Evolutionary conservation across 2,113 vertebrate genomes (phyloP), one percentile per base, ranked within the genome.

Genomic region (Eonycteris spelaea): DNA sequence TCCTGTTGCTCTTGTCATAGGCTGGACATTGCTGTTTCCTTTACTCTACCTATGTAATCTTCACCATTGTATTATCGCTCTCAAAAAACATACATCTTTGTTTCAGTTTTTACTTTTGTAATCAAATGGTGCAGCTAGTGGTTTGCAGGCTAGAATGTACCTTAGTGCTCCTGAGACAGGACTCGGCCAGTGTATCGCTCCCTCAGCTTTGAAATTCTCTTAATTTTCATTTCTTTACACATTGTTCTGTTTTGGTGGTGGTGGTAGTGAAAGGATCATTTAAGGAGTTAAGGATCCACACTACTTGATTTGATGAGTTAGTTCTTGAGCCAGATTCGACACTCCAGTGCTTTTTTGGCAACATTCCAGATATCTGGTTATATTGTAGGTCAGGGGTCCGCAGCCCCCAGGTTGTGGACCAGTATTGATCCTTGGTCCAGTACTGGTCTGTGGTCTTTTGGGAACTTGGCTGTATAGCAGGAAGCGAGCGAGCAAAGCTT

Each of bases 231-330:
- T 94, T 87, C 48, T 21, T 95, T 94, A 6, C 3, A 73, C 7
- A 30, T 51, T 68, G 19, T 92, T 95, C 59, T 92, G 5, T 92
- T 94, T 95, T 78, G 55, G 35, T 96, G 63, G 45, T 85, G 43
- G 30, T 83, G 18, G 38, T 67, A 61, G 63, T 84, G 35, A 35
- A 74, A 80, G 40, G 9, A 53, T 73, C 13, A 22, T 95, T 79
- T 74, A 68, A 94, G 16, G 9, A 84, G 40, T 84, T 84, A 92
- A 75, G 48, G 13, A 82, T 89, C 43, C 15, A 45, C 6, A 55
- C 35, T 68, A 40, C 45, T 95, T 38, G 28, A 61, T 63, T 93
- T 45, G 28, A 26, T 89, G 12, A 43, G 24, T 82, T 86, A 79
- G 48, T 14, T 95, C 59, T 95, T 85, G 53, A 71, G 57, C 77